Percentiles rank a stretch among this genome's conserved stretches.
Evolutionary conservation across 2,113 vertebrate genomes (phyloP).

Genomic region (Cyphomyrus plagiostoma): DNA sequence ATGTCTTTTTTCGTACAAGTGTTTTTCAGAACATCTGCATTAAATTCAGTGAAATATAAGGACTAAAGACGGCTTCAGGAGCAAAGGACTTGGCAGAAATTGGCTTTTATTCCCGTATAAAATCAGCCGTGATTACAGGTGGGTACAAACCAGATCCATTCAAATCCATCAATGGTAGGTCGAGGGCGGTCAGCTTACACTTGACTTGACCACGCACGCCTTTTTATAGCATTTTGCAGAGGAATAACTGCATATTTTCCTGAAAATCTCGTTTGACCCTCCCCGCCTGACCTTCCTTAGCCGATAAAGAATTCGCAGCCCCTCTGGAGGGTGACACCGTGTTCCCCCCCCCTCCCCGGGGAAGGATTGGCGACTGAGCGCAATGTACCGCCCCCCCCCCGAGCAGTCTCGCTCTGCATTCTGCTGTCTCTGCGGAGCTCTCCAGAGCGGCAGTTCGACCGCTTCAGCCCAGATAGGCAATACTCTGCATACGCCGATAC

Average conservation of each 20-base stretch:
- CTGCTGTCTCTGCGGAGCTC: neutral
- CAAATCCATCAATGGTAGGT: neutral
- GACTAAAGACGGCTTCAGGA: neutral
- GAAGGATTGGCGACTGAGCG: neutral
- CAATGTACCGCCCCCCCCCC: neutral
- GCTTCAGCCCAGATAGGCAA: conserved; percentile 9
- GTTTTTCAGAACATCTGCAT: neutral
- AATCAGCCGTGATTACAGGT: neutral
- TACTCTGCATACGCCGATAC: neutral
- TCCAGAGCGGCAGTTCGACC: neutral
- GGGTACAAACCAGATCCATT: neutral
- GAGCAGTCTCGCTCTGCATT: too few species aligned
- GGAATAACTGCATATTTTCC: neutral
- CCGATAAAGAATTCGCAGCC: neutral
- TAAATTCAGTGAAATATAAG: neutral
- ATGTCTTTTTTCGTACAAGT: neutral
- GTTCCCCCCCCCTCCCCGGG: neutral
- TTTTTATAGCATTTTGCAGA: neutral
- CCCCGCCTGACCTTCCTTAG: neutral
- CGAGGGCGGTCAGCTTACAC: neutral
- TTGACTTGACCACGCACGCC: too few species aligned
- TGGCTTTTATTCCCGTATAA: neutral
- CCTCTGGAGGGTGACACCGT: neutral
- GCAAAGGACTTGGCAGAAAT: neutral
- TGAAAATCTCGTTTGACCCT: neutral